Base-by-base conservation (phyloP, 2,888 invertebrate genomes). In the Dolichomitus sp. region DNA sequence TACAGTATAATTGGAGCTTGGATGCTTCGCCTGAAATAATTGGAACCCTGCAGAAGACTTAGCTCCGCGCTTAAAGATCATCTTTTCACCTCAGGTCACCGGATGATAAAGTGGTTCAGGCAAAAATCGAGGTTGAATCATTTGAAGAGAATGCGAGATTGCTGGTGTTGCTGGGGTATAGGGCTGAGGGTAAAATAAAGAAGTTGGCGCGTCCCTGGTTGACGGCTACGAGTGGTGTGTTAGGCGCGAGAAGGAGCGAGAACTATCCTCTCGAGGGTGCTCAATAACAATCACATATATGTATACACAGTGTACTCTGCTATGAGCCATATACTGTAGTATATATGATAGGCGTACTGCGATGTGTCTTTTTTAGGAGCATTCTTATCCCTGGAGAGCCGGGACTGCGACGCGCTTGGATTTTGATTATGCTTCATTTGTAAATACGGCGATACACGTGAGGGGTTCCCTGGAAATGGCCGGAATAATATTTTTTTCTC, bases 381-480 rank as follows among this genome's bases (percentile, higher is more conserved):
- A 33, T 74, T 80, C 37, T 66, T 61, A 23, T 33, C 80, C 83
- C 83, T 52, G 14, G 80, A 76, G 83, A 57, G 65, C 33, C 54
- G 54, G 50, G 76, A 80, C 50, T 61, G 65, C 68, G 52, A 68
- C 42, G 68, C n/a, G 72, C 48, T 59, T 68, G 80, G 83, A 83
- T 83, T 83, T 83, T 83, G 79, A 83, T 83, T 80, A 79, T 79
- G 54, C 72, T 80, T 83, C 83, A 83, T 80, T 83, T 80, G 83
- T 80, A 83, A 80, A 80, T 76, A 80, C 72, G 83, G 37, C 17
- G 69, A 52, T 70, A 61, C 40, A 69, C 69, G 70, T 54, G 66
- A 61, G 57, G 74, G 66, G 40, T 81, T 66, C 27, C 17, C 61
- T 27, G 45, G 75, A 42, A 76, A 69, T 23, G 68, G 68, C 14